Evolutionary conservation across 2,888 invertebrate genomes (phyloP).

Genomic region (Archips crataeganus): DNA sequence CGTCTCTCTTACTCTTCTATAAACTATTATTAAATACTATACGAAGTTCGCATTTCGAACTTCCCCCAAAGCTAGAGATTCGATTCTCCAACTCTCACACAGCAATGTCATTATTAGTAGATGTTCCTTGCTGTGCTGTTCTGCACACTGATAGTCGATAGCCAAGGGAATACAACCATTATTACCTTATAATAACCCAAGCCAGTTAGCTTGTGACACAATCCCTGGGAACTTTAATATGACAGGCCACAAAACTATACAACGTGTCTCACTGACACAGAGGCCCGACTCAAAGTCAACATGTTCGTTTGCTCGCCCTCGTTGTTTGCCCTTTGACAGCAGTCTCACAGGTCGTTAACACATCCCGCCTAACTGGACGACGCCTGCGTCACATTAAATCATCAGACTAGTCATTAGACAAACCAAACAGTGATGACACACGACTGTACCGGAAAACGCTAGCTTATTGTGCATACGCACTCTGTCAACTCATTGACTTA

Average conservation of each 20-base stretch:
- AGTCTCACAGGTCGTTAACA: constrained; percentile 84
- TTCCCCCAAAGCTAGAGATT: too few relatives aligned
- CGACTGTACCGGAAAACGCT: constrained; percentile 58
- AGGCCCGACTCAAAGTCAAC: constrained; percentile 70
- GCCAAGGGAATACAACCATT: too few relatives aligned
- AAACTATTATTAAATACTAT: too few relatives aligned
- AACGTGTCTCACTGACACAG: constrained; percentile 57
- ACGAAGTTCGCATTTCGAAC: too few relatives aligned
- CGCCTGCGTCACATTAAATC: constrained; percentile 64
- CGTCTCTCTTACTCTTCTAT: too few relatives aligned
- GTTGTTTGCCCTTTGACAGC: constrained; percentile 83
- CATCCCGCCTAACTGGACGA: constrained; percentile 74
- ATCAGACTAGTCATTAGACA: constrained; percentile 61
- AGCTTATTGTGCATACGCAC: constrained; percentile 41
- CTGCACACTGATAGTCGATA: too few relatives aligned
- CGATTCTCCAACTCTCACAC: too few relatives aligned
- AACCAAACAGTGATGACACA: constrained; percentile 51
- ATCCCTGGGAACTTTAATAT: constrained; percentile 28
- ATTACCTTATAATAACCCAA: not conserved
- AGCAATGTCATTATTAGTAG: too few relatives aligned
- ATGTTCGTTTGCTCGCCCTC: constrained; percentile 65
- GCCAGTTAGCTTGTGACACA: not conserved
- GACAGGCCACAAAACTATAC: constrained; percentile 35
- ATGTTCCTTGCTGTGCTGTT: too few relatives aligned
- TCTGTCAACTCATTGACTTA: constrained; percentile 19